Evolutionary conservation across 2,797 vertebrate species (phyloP).

Genomic region (Melanotaenia pygmaea): DNA sequence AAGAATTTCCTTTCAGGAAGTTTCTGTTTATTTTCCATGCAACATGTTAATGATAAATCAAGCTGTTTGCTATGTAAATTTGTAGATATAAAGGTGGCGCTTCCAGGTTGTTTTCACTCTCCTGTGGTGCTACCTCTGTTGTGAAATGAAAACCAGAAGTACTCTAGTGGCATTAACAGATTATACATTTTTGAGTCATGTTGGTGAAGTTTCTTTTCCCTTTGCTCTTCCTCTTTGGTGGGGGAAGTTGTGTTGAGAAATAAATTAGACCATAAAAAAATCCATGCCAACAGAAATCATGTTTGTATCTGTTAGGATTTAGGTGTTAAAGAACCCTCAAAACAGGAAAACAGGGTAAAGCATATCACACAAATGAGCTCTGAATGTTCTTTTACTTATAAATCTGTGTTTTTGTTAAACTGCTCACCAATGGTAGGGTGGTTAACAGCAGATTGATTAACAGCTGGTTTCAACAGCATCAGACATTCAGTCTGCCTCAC

Average conservation of each 20-base stretch:
- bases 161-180: background rate
- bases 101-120: background rate
- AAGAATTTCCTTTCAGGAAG: background rate
- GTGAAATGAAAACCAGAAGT: constrained; percentile 20
- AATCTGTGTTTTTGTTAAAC: too few relatives aligned
- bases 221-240: constrained; percentile 51
- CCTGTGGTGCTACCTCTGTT: too few relatives aligned
- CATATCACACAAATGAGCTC: too few relatives aligned
- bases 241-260: constrained; percentile 46
- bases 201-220: constrained; percentile 26
- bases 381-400: too few relatives aligned
- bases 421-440: too few relatives aligned
- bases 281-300: constrained; percentile 25
- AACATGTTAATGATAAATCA: constrained; percentile 1
- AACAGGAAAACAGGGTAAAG: too few relatives aligned
- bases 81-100: background rate
- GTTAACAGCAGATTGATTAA: too few relatives aligned
- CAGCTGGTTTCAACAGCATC: too few relatives aligned
- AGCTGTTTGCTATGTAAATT: background rate
- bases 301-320: background rate
- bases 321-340: too few relatives aligned
- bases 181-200: background rate
- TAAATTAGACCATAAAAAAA: background rate
- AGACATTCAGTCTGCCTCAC: too few relatives aligned
- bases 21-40: constrained; percentile 2